These are phyloP conservation scores for Steinernema feltiae DNA, from an alignment of 1,140 invertebrate genomes.

Conservation along the genomic window DNA sequence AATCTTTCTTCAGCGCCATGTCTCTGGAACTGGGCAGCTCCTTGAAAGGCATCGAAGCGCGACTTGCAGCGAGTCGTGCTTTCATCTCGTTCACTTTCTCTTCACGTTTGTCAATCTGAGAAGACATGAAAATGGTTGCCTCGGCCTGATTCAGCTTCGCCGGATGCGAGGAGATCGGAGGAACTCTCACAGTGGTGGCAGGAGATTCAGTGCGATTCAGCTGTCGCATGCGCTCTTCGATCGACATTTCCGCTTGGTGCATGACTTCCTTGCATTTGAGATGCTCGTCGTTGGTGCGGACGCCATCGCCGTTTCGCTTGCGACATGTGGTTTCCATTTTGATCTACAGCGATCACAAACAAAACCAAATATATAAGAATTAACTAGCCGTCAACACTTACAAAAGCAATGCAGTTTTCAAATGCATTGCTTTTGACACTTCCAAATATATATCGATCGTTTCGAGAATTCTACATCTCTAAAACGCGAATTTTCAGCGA, in stretches of 20 bases:
- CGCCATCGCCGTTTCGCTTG: neutral
- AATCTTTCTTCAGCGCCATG: conserved; percentile 16
- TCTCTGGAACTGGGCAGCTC: too few relatives aligned
- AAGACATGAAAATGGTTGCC: conserved; percentile 56
- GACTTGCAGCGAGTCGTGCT: conserved; percentile 69
- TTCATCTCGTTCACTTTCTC: conserved; percentile 63
- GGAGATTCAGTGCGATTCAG: conserved; percentile 23
- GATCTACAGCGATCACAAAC: too few relatives aligned
- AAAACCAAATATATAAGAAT: too few relatives aligned
- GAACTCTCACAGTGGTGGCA: conserved; percentile 23
- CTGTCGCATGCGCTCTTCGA: conserved; percentile 39
- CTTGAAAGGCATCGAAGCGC: conserved; percentile 64
- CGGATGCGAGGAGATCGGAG: conserved; percentile 20
- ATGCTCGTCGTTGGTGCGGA: neutral
- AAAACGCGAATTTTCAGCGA: too few relatives aligned
- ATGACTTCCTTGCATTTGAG: conserved; percentile 49
- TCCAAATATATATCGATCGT: too few relatives aligned
- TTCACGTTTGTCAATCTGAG: conserved; percentile 66
- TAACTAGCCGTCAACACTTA: too few relatives aligned
- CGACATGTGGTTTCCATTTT: too few relatives aligned
- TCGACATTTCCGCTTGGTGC: conserved; percentile 50
- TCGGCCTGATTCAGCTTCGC: conserved; percentile 39
- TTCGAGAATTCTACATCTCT: too few relatives aligned
- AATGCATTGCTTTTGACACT: too few relatives aligned
- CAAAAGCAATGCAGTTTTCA: too few relatives aligned